Evolutionary conservation across 1,140 invertebrate genomes (phyloP).

Genomic region (Xylocopa sonorina): DNA sequence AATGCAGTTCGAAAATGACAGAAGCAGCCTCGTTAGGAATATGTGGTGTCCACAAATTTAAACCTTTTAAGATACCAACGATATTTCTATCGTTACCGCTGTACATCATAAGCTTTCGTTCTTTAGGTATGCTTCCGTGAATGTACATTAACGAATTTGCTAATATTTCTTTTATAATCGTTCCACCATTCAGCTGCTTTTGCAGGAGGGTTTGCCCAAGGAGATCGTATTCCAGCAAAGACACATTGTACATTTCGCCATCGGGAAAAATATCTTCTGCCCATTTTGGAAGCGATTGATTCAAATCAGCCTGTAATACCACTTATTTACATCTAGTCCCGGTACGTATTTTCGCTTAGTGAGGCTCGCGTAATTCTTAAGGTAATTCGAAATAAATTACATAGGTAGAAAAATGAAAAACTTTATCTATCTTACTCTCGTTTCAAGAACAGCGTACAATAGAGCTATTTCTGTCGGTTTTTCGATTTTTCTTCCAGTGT

Average conservation of each 20-base stretch:
- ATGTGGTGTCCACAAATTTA: slow-evolving; percentile 65
- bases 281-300: slow-evolving; percentile 69
- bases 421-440: slow-evolving; percentile 71
- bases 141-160: slow-evolving; percentile 59
- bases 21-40: slow-evolving; percentile 64
- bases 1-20: slow-evolving; percentile 74
- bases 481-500: slow-evolving; percentile 63
- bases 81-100: slow-evolving; percentile 74
- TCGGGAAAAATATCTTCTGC: slow-evolving; percentile 61
- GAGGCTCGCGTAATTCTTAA: too few species aligned
- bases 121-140: not conserved
- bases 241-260: slow-evolving; percentile 64
- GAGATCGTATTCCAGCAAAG: slow-evolving; percentile 65
- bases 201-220: slow-evolving; percentile 68
- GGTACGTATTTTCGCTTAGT: too few species aligned
- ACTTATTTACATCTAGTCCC: slow-evolving; percentile 19
- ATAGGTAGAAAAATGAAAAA: too few species aligned
- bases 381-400: too few species aligned
- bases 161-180: slow-evolving; percentile 71
- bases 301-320: slow-evolving; percentile 63
- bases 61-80: slow-evolving; percentile 67
- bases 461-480: slow-evolving; percentile 64
- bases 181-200: slow-evolving; percentile 74
- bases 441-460: slow-evolving; percentile 69
- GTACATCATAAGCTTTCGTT: slow-evolving; percentile 69